These are phyloP conservation scores for Pseudocheirus occidentalis DNA, from an alignment of 2,797 vertebrate species.

Conservation along the genomic window DNA sequence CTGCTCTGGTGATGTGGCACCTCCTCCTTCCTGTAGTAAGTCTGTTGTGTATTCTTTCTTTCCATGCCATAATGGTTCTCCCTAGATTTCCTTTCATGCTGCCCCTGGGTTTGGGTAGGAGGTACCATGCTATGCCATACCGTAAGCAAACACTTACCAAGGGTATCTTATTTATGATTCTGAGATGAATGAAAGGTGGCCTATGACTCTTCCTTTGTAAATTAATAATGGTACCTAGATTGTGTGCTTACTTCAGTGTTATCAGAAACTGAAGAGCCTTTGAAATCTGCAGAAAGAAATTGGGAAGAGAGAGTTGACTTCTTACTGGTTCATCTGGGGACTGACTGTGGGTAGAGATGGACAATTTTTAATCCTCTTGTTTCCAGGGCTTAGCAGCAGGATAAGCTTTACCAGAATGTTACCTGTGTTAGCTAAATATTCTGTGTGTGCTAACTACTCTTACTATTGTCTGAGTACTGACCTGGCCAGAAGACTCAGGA, in stretches of 20 bases:
- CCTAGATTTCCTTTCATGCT: neutral
- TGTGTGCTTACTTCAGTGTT: neutral
- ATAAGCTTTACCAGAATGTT: neutral
- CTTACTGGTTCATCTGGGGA: neutral
- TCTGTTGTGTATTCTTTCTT: neutral
- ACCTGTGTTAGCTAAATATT: neutral
- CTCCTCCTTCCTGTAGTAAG: neutral
- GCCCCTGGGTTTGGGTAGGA: neutral
- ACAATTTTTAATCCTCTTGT: neutral
- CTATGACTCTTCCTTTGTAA: neutral
- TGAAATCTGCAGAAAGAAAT: conserved; percentile 1
- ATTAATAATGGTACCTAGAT: neutral
- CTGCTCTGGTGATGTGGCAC: neutral
- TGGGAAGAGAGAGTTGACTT: neutral
- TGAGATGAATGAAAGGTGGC: neutral
- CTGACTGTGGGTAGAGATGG: neutral
- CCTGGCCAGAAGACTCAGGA: neutral
- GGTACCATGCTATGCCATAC: neutral
- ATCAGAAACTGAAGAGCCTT: neutral
- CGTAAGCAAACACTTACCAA: neutral
- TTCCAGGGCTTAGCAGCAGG: neutral
- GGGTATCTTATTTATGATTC: neutral
- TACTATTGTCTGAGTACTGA: neutral
- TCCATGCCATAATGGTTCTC: neutral
- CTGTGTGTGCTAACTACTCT: neutral